These are phyloP conservation scores for Synodontis membranacea DNA, from an alignment of 2,113 vertebrate genomes.

Conservation along the genomic window DNA sequence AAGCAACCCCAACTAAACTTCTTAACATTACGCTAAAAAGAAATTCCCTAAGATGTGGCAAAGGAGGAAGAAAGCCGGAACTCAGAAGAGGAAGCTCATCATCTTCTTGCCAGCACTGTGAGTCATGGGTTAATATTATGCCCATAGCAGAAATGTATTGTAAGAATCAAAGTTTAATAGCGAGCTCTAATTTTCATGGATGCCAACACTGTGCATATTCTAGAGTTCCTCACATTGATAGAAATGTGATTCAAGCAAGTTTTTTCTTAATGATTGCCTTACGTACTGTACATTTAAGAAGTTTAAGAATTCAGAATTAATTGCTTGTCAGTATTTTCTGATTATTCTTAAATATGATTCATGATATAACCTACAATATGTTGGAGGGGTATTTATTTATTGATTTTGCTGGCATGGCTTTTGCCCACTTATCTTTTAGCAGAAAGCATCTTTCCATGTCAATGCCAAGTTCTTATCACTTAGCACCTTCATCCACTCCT, in stretches of 20 bases:
- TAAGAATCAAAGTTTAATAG: background rate
- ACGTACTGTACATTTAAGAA: no score
- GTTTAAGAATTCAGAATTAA: background rate
- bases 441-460: background rate
- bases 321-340: background rate
- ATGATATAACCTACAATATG: background rate
- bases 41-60: background rate
- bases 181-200: background rate
- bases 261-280: no score
- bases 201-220: background rate
- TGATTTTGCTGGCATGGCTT: background rate
- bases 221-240: background rate
- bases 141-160: background rate
- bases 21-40: background rate
- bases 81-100: background rate
- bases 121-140: background rate
- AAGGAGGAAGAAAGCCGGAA: background rate
- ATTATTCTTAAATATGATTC: background rate
- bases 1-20: background rate
- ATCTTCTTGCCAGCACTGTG: background rate
- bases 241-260: no score
- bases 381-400: background rate
- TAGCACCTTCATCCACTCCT: background rate
- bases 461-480: background rate
- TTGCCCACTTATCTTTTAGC: background rate